A percentile compares a stretch with the other conserved stretches of the same genome.
These are phyloP conservation scores for Nycticorax nycticorax DNA, from an alignment of 2,113 vertebrate genomes.

Conservation along the genomic window DNA sequence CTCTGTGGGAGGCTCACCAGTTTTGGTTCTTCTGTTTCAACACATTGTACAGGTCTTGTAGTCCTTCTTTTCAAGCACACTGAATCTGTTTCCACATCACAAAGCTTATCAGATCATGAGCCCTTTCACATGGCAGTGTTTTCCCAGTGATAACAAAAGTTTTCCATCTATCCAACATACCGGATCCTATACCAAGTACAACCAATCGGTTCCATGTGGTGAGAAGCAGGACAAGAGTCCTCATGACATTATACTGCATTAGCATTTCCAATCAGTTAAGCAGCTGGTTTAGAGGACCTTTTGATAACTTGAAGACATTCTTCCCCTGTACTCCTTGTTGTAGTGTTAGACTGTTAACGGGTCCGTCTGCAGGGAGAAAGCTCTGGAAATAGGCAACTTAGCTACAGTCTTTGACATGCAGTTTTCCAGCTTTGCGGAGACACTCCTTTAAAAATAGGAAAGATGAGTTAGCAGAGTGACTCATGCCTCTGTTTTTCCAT, in stretches of 20 bases:
- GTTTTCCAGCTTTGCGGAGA: neutral
- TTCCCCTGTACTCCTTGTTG: neutral
- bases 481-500: neutral
- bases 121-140: neutral
- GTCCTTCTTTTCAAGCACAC: neutral
- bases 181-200: neutral
- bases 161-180: neutral
- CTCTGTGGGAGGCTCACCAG: neutral
- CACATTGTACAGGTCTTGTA: neutral
- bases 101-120: neutral
- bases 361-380: neutral
- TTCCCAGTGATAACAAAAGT: neutral
- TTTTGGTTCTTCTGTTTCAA: neutral
- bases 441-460: accelerated
- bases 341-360: neutral
- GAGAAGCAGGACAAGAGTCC: neutral
- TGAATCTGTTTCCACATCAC: neutral
- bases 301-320: neutral
- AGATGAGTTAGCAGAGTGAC: neutral
- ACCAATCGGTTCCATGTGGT: neutral
- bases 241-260: neutral
- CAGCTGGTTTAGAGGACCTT: neutral
- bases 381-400: neutral
- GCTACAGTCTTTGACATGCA: neutral
- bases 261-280: neutral